Evolutionary conservation across 2,888 invertebrate genomes (phyloP), one percentile per base, ranked within the genome.

Genomic region (Penaeus monodon): DNA sequence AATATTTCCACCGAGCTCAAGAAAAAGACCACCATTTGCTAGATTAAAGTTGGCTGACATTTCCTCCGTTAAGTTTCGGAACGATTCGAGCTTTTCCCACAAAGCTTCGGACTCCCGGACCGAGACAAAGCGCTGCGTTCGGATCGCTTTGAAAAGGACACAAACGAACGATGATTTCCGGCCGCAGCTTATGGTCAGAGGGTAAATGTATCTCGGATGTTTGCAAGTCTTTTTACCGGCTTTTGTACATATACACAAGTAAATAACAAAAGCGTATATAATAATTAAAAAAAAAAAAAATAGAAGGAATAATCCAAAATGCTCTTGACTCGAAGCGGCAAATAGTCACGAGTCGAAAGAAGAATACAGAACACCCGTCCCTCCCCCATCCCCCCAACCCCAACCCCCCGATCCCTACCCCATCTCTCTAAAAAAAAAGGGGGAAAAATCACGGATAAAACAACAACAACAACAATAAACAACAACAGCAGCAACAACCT

Each of bases 1-100:
- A 80, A 85, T 85, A 85, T 81, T 81, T 85, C 85, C 83, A 44
- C 85, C 74, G 66, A 66, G 63, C 81, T 76, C 76, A 65, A 76
- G 77, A 85, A 77, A 85, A 85, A 85, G 77, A 81, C 70, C 85
- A 81, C 85, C 85, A 85, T 85, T 85, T 85, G 85, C 85, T 85
- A 85, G 85, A 85, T 85, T 85, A 85, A 85, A 85, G 85, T 85
- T 85, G 85, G 81, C 85, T 85, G 85, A 85, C 85, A 85, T 85
- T 81, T 85, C 81, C 85, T 85, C 73, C 65, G 76, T n/a, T 68
- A 65, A 44, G 76, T 84, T 76, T 38, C 83, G 77, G 76, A 76
- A 68, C 20, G 2, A 44, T 44, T 24, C 33, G 22, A 68, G 20
- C 38, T 27, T 17, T n/a, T 77, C n/a, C 29, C 83, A 65, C n/a